Base-by-base conservation (phyloP, 2,113 vertebrate species). In the Scopus umbretta region DNA sequence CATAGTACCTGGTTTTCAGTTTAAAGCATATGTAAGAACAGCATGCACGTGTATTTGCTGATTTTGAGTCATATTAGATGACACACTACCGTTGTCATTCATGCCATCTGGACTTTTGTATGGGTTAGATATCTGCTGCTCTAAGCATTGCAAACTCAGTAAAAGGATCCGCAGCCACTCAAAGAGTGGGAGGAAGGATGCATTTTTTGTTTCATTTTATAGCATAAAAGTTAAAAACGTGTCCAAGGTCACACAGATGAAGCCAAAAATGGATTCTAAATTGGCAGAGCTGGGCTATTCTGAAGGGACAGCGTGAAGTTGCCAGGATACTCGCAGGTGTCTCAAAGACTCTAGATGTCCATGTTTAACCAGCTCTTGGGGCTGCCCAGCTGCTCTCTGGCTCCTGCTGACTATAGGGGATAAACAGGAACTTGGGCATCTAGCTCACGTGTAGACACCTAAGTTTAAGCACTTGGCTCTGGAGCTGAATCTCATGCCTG, bases 361-460 rank as follows among this genome's bases (percentile, higher is more conserved):
- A 7, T 8, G 8, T 20, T 72, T 32, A 59, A 16, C 18, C 14
- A 38, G 2, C 6, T 17, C 25, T 2, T 29, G 45, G 27, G 14
- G 8, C 5, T 90, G 29, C 43, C n/a, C 30, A 36, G 40, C 9
- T 43, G 27, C 30, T 38, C 12, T 34, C 36, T 87, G n/a, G 50
- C 14, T 21, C 22, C 70, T 56, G 20, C 70, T 90, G 78, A 36
- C 42, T 29, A 1, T 7, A 50, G 34, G 12, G 11, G 25, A 10
- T 5, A 42, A 17, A 32, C 0, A 2, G 27, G 13, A 76, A 10
- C 15, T 4, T 75, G 38, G 16, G 27, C 13, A 43, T 13, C 25
- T 15, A 6, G 7, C 14, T 72, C 47, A 9, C 1, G 0, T 11
- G 7, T 14, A 32, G 36, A 26, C 45, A 52, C 5, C 32, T 50